phyloP scores from a whole-genome alignment of 2,113 vertebrate genomes.

The Tylochromis polylepis region DNA sequence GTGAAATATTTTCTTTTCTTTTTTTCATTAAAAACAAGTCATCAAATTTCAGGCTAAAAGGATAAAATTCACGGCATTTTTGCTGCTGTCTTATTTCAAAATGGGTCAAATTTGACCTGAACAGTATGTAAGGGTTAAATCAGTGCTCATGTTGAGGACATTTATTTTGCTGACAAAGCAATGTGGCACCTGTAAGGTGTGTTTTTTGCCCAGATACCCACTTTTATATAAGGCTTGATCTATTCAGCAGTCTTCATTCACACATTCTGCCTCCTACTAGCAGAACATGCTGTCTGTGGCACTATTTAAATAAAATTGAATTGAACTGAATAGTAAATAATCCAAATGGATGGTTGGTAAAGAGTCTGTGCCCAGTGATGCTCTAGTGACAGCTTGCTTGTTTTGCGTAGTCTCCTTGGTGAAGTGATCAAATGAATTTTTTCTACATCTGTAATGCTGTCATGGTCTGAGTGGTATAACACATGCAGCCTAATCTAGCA shows the following conservation, averaged over 20 bases:
- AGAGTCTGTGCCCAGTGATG: neutral
- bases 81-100: neutral
- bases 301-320: neutral
- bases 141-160: neutral
- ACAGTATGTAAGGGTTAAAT: neutral
- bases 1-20: neutral
- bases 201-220: neutral
- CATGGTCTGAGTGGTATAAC: neutral
- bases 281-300: too few relatives aligned
- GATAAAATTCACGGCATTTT: neutral
- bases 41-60: neutral
- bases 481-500: neutral
- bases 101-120: neutral
- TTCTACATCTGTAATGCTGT: neutral
- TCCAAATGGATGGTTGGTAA: neutral
- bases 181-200: neutral
- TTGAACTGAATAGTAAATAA: neutral
- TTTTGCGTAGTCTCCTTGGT: neutral
- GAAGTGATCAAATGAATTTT: neutral
- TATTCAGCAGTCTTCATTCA: too few relatives aligned
- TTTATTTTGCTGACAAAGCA: neutral
- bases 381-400: neutral
- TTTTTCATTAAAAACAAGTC: neutral
- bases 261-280: too few relatives aligned
- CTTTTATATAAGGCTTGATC: neutral